phyloP scores from a whole-genome alignment of 2,113 vertebrate genomes.

The Balaenoptera acutorostrata region DNA sequence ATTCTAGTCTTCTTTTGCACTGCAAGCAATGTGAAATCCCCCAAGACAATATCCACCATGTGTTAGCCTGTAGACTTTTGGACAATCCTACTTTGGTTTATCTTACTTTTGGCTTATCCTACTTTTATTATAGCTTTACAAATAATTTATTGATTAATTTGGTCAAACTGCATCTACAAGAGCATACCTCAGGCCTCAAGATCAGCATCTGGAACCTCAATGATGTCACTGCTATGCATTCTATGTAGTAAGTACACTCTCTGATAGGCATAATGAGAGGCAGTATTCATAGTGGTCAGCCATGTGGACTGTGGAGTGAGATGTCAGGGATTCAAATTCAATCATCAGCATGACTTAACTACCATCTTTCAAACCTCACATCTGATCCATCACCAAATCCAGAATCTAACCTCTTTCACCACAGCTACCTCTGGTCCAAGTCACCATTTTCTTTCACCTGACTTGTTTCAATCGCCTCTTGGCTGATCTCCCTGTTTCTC shows the following conservation, averaged over 20 bases:
- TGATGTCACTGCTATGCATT: not conserved
- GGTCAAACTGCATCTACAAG: not conserved
- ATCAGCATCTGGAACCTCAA: not conserved
- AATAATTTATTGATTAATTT: not conserved
- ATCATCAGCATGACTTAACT: not conserved
- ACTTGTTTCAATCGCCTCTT: not conserved
- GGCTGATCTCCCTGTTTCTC: not conserved
- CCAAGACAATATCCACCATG: accelerated
- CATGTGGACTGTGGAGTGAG: not conserved
- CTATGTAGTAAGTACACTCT: not conserved
- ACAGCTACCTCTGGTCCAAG: not conserved
- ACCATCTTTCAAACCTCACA: not conserved
- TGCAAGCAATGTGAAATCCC: not conserved
- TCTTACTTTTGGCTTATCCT: not conserved
- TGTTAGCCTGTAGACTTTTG: not conserved
- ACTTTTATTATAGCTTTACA: not conserved
- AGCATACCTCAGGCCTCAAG: not conserved
- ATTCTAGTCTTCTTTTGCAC: not conserved
- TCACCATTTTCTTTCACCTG: not conserved
- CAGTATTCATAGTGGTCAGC: not conserved
- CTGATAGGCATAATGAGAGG: not conserved
- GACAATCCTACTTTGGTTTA: not conserved
- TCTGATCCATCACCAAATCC: not conserved
- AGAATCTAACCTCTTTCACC: not conserved
- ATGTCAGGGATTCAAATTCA: not conserved